A percentile compares a stretch with the other conserved stretches of the same genome.
phyloP scores from a whole-genome alignment of 1,140 invertebrate genomes.

The Neotoxoptera formosana region DNA sequence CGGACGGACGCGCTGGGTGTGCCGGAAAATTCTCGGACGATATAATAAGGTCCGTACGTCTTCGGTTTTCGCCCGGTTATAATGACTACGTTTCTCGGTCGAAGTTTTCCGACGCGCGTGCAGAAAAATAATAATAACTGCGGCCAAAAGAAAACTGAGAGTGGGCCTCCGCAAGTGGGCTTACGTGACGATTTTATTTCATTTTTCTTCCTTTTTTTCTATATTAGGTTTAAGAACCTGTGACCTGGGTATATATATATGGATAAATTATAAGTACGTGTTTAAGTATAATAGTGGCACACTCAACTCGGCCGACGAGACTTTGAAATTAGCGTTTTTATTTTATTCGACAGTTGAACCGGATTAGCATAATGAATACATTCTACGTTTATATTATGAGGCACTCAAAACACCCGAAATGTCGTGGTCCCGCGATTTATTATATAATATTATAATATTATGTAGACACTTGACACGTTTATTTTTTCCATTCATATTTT shows the following conservation, averaged over 20 bases:
- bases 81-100: not conserved
- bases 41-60: not conserved
- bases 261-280: not conserved
- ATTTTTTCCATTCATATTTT: not conserved
- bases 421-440: not conserved
- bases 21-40: not conserved
- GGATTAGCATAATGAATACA: constrained; percentile 15
- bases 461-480: not conserved
- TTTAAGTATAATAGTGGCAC: not conserved
- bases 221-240: not conserved
- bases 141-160: not conserved
- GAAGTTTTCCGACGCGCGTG: not conserved
- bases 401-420: not conserved
- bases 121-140: not conserved
- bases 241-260: not conserved
- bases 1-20: not conserved
- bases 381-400: not conserved
- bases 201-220: not conserved
- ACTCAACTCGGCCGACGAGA: not conserved
- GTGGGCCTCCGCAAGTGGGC: not conserved
- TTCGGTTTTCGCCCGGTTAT: not conserved
- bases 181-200: constrained; percentile 18
- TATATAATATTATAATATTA: not conserved
- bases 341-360: not conserved
- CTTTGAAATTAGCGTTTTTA: constrained; percentile 28